Evolutionary conservation across 2,797 vertebrate genomes (phyloP), one percentile per base, ranked within the genome.

Genomic region (Micromesistius poutassou): DNA sequence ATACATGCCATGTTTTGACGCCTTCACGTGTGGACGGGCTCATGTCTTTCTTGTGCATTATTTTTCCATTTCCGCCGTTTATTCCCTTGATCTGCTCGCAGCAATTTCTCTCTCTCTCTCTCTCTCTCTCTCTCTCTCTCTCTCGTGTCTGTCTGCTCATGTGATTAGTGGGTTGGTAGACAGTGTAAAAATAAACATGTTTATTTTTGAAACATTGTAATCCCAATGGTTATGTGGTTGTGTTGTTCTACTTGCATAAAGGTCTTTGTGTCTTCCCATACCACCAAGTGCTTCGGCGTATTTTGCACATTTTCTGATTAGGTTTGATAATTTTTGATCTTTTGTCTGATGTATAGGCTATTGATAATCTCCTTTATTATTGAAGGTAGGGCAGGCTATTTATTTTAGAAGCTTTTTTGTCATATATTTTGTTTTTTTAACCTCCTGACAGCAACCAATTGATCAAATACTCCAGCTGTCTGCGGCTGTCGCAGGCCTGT

Each of bases 171-270:
- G 62, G 62, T 66, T 66, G 62, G 10, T 66, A 25, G n/a, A 9
- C n/a, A 66, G 62, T 66, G 62, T 66, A 66, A 66, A 66, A 66
- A 66, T 66, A 66, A 66, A 66, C 62, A 28, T 66, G 62, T 66
- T 28, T 66, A 66, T 66, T 66, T 14, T 28, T n/a, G 62, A 66
- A 66, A 4, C 62, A 66, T 28, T 2, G n/a, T 28, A 25, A 28
- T 66, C 62, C 62, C 25, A 28, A n/a, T 66, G 62, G 62, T 28
- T 66, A 66, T 66, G 62, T 12, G 62, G n/a, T 66, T 25, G 7
- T 25, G 62, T 66, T 25, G 62, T 66, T 25, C n/a, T 66, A 7
- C 62, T 25, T 7, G 50, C 50, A 62, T n/a, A 22, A n/a, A 62
- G 22, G 22, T 9, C 50, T 62, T 62, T 62, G 19, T 62, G 5